Evolutionary conservation across 1,140 invertebrate genomes (phyloP).

Genomic region (Anastrepha ludens): DNA sequence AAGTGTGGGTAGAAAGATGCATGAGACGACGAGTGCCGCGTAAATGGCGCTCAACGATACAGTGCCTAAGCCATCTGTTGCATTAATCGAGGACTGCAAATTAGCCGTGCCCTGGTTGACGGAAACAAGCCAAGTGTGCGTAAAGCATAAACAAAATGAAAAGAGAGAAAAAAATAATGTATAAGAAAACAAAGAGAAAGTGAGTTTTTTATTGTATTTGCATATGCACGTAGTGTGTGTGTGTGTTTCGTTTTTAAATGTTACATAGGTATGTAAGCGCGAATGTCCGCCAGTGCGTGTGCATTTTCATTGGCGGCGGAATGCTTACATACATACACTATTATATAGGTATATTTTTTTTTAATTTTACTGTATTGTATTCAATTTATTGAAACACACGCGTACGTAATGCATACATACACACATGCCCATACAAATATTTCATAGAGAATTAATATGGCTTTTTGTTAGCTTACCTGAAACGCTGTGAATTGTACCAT

Average conservation of each 20-base stretch:
- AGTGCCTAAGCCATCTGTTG: conserved; percentile 87
- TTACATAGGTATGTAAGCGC: neutral
- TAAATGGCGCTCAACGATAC: conserved; percentile 91
- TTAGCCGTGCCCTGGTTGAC: conserved; percentile 86
- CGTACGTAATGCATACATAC: neutral
- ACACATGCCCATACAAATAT: too few relatives aligned
- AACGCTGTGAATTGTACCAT: conserved; percentile 96
- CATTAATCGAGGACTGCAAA: conserved; percentile 91
- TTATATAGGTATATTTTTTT: neutral
- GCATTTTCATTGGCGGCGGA: neutral
- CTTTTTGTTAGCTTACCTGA: conserved; percentile 73
- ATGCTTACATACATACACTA: neutral
- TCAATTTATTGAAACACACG: too few relatives aligned
- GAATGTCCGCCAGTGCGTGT: neutral
- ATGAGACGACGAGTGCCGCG: conserved; percentile 90
- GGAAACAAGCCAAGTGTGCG: conserved; percentile 1
- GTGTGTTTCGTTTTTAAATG: neutral
- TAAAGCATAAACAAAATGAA: conserved; percentile 11
- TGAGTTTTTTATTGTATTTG: conserved; percentile 5
- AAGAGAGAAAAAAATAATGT: conserved; percentile 41
- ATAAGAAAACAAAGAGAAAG: conserved; percentile 31
- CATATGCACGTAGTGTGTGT: neutral
- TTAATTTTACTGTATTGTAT: neutral
- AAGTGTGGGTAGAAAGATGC: conserved; percentile 93
- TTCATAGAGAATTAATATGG: neutral